These are phyloP conservation scores for Eidolon dupreanum DNA, from an alignment of 2,797 vertebrate species.

Conservation along the genomic window DNA sequence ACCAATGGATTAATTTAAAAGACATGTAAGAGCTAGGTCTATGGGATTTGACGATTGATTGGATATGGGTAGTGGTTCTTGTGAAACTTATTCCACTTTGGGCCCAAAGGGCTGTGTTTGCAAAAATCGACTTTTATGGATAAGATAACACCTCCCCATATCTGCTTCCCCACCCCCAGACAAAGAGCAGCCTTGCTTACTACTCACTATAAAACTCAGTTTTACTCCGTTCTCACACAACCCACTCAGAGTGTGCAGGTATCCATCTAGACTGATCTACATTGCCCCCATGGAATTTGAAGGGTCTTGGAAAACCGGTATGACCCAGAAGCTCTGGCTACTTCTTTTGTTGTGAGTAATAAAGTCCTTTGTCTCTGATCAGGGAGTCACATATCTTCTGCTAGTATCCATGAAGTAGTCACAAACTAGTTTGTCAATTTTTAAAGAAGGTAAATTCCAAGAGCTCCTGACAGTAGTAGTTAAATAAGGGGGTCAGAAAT, in stretches of 20 bases:
- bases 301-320: background rate
- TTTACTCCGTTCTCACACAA: background rate
- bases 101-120: background rate
- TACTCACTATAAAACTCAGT: background rate
- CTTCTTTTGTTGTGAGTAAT: background rate
- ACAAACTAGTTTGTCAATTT: background rate
- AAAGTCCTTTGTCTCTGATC: background rate
- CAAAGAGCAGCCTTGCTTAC: background rate
- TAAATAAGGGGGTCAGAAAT: background rate
- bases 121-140: background rate
- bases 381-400: background rate
- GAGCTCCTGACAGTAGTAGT: background rate
- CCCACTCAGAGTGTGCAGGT: no score
- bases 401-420: background rate
- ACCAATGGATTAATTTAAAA: background rate
- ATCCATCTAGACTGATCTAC: background rate
- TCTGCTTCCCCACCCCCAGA: rapidly evolving
- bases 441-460: background rate
- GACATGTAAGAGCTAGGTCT: background rate
- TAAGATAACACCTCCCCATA: background rate
- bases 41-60: background rate
- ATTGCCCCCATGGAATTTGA: background rate
- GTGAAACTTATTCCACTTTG: background rate
- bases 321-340: background rate
- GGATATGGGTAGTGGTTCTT: background rate